phyloP scores from a whole-genome alignment of 1,140 invertebrate genomes.

The Scaptomyza montana region DNA sequence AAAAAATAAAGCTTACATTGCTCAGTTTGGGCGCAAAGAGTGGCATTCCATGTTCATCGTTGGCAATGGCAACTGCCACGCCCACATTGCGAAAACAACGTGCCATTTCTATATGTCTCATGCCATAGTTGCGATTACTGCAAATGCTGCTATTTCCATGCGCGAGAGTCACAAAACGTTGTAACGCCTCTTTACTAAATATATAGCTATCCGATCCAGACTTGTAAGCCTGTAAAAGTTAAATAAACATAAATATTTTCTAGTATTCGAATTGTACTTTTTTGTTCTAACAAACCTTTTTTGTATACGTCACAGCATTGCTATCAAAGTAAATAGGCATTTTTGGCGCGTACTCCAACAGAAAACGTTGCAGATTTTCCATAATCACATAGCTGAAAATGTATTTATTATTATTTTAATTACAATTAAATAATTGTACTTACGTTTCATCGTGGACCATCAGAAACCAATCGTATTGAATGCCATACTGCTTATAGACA shows the following conservation, averaged over 20 bases:
- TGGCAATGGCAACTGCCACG: constrained; percentile 92
- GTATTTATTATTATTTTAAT: neutral
- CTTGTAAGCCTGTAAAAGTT: constrained; percentile 86
- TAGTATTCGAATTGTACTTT: neutral
- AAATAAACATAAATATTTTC: neutral
- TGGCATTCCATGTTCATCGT: constrained; percentile 92
- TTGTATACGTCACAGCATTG: constrained; percentile 88
- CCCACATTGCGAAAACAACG: constrained; percentile 94
- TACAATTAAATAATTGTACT: constrained; percentile 87
- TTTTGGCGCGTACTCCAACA: constrained; percentile 88
- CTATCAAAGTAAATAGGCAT: constrained; percentile 94
- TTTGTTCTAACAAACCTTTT: neutral
- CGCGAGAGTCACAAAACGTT: constrained; percentile 89
- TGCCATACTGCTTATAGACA: constrained; percentile 90
- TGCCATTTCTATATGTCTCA: constrained; percentile 97
- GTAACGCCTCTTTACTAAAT: constrained; percentile 90
- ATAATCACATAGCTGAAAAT: constrained; percentile 84
- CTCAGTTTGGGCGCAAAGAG: constrained; percentile 92
- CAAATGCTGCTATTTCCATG: constrained; percentile 89
- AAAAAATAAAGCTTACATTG: constrained; percentile 24
- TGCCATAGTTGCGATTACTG: constrained; percentile 87
- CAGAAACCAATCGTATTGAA: constrained; percentile 95
- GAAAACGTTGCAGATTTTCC: constrained; percentile 96
- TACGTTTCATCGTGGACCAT: constrained; percentile 98
- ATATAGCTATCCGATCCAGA: constrained; percentile 96